phyloP scores from a whole-genome alignment of 2,113 vertebrate species.

The Tupaia tana region DNA sequence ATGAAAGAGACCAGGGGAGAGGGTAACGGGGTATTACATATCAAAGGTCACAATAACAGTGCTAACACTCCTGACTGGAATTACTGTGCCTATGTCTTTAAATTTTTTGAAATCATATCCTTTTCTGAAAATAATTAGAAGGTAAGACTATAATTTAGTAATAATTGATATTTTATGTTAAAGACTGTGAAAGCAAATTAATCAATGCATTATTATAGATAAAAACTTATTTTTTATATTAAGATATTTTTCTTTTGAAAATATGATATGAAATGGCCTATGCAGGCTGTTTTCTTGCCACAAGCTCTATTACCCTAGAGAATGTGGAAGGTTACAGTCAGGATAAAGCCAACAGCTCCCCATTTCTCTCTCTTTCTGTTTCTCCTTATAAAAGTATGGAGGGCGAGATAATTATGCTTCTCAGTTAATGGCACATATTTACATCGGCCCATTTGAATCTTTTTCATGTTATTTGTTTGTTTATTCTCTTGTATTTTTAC shows the following conservation, averaged over 20 bases:
- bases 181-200: neutral
- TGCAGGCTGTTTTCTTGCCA: neutral
- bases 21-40: neutral
- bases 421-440: neutral
- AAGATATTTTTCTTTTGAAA: neutral
- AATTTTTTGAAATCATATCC: neutral
- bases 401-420: neutral
- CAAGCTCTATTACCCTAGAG: neutral
- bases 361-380: neutral
- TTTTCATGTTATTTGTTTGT: neutral
- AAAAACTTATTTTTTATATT: constrained; percentile 19
- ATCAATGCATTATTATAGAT: neutral
- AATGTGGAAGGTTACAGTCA: neutral
- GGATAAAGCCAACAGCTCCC: neutral
- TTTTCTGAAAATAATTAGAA: constrained; percentile 13
- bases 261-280: neutral
- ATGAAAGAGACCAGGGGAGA: neutral
- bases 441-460: neutral
- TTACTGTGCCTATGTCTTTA: neutral
- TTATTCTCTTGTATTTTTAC: neutral
- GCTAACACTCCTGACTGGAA: neutral
- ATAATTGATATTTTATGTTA: constrained; percentile 5
- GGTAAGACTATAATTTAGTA: neutral
- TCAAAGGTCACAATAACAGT: neutral
- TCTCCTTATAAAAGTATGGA: constrained; percentile 7